Base-by-base conservation (phyloP, 2,113 vertebrate genomes). In the Phodopus roborovskii region DNA sequence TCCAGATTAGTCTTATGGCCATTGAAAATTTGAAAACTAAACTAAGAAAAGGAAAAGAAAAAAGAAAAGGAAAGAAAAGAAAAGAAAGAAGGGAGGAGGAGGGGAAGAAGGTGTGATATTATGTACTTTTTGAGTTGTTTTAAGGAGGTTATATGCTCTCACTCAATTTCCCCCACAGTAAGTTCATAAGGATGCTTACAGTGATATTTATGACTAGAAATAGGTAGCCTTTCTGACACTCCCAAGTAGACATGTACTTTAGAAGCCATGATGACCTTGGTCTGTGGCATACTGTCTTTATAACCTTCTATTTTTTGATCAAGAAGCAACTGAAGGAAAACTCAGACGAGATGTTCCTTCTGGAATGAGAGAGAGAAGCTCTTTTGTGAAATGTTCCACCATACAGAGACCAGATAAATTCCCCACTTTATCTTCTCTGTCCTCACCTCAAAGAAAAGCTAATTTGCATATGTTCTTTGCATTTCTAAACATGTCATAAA, bases 401-500 rank as follows among this genome's bases (percentile, higher is more conserved):
- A 84, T 78, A 71, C 45, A 73, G 90, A 95, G 48, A 13, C 3
- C 22, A 60, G 30, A 87, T 33, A 50, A 89, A 86, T 70, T 89
- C 88, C 42, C 26, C 33, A 58, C 60, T 30, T 96, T 74, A 91
- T 50, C 5, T 86, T 95, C 96, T 39, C 70, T 82, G 75, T 82
- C 77, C 75, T 90, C 12, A 22, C 45, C 88, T 73, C 68, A 91
- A 77, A 66, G 79, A 95, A 94, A 90, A 84, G n/a, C 5, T 15
- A 58, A 50, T 81, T 50, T 90, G 30, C n/a, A 22, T 53, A 71
- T 60, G 60, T 56, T 82, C 9, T 95, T 97, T 97, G 94, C 71
- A 96, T 96, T 96, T 93, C 53, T 94, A 97, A 64, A 33, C 36
- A 89, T 91, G 96, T 60, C 97, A 85, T 95, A 93, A 94, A 94